Conservation (phyloP, 2,113 vertebrate species). For the Oncorhynchus gorbuscha region DNA sequence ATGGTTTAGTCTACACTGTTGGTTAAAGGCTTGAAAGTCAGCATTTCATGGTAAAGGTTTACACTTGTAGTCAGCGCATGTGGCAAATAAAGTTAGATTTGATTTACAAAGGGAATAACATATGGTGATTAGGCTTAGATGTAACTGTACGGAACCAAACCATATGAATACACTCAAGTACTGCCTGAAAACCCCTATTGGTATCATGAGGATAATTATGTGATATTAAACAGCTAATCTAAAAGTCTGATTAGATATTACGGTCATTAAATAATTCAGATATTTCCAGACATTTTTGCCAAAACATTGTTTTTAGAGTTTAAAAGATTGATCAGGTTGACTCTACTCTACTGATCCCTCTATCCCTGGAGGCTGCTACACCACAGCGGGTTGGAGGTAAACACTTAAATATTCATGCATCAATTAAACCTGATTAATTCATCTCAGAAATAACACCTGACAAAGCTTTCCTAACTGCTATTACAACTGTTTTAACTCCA, state of each 20-base stretch:
- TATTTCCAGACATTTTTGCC: slow-evolving; percentile 34
- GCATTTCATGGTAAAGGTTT: no score
- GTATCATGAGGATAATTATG: slow-evolving; percentile 29
- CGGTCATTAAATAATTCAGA: slow-evolving; percentile 60
- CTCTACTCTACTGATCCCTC: slow-evolving; percentile 14
- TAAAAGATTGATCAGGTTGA: slow-evolving; percentile 37
- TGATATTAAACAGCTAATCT: slow-evolving; percentile 36
- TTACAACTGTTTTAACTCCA: slow-evolving; percentile 54
- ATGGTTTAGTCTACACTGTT: no score
- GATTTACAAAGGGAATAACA: neutral
- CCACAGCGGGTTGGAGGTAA: slow-evolving; percentile 38
- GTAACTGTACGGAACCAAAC: neutral
- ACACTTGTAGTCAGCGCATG: no score
- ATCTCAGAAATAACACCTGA: slow-evolving; percentile 69
- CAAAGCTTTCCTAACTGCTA: slow-evolving; percentile 44
- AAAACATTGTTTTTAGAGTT: slow-evolving; percentile 34
- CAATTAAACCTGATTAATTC: slow-evolving; percentile 69
- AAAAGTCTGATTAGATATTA: slow-evolving; percentile 53
- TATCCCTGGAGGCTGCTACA: slow-evolving; percentile 37
- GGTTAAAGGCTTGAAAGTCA: no score
- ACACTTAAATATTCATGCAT: slow-evolving; percentile 74
- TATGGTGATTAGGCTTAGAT: neutral
- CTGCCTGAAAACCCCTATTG: neutral
- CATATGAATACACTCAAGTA: neutral
- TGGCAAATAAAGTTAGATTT: no score